Evolutionary conservation across 2,797 vertebrate genomes (phyloP), one percentile per base, ranked within the genome.

Genomic region (Pogonophryne albipinna): DNA sequence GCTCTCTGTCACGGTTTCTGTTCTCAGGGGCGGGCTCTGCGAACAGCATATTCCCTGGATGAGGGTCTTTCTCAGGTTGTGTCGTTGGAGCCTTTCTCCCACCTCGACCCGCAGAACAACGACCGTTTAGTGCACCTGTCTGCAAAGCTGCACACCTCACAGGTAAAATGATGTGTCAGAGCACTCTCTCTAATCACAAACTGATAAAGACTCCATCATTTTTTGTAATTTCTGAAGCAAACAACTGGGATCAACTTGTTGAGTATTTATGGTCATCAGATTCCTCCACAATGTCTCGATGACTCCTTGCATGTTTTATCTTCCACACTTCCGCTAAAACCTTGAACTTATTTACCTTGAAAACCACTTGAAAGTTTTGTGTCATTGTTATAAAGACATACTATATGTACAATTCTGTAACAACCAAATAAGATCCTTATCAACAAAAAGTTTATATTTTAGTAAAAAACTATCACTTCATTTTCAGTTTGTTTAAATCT

Each of bases 61-160:
- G 98, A 99, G 79, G 98, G 98, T 0, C 96, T 99, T 6, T 96
- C 96, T 16, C 95, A 95, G 55, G 96, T 98, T 15, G 87, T 97
- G 23, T 85, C 95, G 15, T 89, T 99, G 5, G 91, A 92, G 4
- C 92, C 88, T 49, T 93, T 94, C 75, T 81, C 93, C 63, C 88
- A 77, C 1, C 59, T 97, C 4, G 94, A 96, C 34, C 93, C 87
- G 2, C 93, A 97, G 90, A 96, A 98, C 34, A 95, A 98, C 78
- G 93, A 95, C 17, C 94, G 82, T 12, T 83, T 99, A 56, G 95
- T 99, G 80, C 97, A 99, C 77, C 89, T 99, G 52, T 92, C 95
- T 2, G 94, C 96, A 0, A 68, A 88, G 45, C 94, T 99, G 66
- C 92, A 59, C 61, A 98, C 98, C 0, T 86, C 92, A 73, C 96